phyloP scores from a whole-genome alignment of 92 coral and sea anemone species.

The Porites evermanni region DNA sequence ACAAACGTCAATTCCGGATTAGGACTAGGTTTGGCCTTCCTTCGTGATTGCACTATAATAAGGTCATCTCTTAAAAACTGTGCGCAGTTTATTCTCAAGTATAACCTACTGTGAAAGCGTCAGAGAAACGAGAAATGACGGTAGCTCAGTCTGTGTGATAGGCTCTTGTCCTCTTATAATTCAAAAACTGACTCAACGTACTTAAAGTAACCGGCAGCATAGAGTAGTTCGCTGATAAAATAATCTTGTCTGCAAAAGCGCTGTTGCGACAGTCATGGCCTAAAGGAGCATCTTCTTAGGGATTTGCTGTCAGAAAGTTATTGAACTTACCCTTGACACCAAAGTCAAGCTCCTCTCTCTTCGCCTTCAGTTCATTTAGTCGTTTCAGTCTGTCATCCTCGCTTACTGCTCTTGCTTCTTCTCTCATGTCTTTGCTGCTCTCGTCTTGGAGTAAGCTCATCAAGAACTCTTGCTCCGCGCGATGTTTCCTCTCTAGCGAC shows the following conservation, averaged over 20 bases:
- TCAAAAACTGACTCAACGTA: too few relatives aligned
- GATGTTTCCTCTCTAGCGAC: slow-evolving; percentile 85
- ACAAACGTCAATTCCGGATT: too few relatives aligned
- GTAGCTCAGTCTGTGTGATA: neutral
- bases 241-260: too few relatives aligned
- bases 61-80: too few relatives aligned
- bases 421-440: slow-evolving; percentile 78
- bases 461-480: slow-evolving; percentile 86
- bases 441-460: slow-evolving; percentile 80
- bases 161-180: neutral
- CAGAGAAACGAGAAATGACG: neutral
- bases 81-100: too few relatives aligned
- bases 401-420: slow-evolving; percentile 79
- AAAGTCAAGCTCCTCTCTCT: slow-evolving; percentile 94
- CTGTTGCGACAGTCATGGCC: too few relatives aligned
- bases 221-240: too few relatives aligned
- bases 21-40: too few relatives aligned
- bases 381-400: slow-evolving; percentile 87
- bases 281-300: too few relatives aligned
- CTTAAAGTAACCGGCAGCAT: too few relatives aligned
- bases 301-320: neutral
- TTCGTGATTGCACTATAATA: too few relatives aligned
- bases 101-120: too few relatives aligned
- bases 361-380: slow-evolving; percentile 83
- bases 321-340: slow-evolving; percentile 88